A percentile compares a stretch with the other conserved stretches of the same genome.
Evolutionary conservation across 2,797 vertebrate genomes (phyloP).

Genomic region (Poeciliopsis presidionis): DNA sequence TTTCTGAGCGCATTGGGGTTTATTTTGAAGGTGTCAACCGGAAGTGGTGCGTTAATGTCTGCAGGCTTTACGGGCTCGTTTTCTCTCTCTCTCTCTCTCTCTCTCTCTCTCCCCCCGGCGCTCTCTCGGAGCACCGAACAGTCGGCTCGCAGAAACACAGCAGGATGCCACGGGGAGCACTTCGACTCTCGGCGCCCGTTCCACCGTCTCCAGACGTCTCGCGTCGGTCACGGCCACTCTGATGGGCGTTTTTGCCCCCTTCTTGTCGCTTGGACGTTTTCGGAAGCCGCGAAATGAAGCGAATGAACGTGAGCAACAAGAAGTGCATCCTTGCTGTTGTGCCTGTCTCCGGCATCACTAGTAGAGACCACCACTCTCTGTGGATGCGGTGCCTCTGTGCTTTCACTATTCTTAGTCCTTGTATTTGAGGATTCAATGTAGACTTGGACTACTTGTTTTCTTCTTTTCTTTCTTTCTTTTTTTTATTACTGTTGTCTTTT

Average conservation of each 20-base stretch:
- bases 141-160: slow-evolving; percentile 64
- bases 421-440: slow-evolving; percentile 56
- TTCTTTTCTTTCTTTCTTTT: slow-evolving; percentile 9
- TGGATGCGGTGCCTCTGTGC: slow-evolving; percentile 57
- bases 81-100: too few relatives aligned
- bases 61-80: slow-evolving; percentile 7
- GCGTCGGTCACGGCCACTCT: slow-evolving; percentile 64
- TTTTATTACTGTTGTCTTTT: slow-evolving; percentile 50
- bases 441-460: slow-evolving; percentile 72
- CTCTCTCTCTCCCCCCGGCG: not conserved
- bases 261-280: slow-evolving; percentile 71
- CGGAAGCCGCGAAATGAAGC: slow-evolving; percentile 78
- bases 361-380: slow-evolving; percentile 34
- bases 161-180: slow-evolving; percentile 71
- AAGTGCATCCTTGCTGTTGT: slow-evolving; percentile 70
- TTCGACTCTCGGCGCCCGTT: slow-evolving; percentile 65
- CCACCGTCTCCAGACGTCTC: slow-evolving; percentile 63
- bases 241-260: slow-evolving; percentile 72
- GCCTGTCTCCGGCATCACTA: slow-evolving; percentile 64
- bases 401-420: slow-evolving; percentile 18
- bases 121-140: slow-evolving; percentile 51
- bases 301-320: slow-evolving; percentile 84
- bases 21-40: slow-evolving; percentile 52
- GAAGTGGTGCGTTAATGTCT: not conserved
- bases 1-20: accelerated